Base-by-base conservation (phyloP, 2,113 vertebrate species). In the Anser brachyrhynchus region DNA sequence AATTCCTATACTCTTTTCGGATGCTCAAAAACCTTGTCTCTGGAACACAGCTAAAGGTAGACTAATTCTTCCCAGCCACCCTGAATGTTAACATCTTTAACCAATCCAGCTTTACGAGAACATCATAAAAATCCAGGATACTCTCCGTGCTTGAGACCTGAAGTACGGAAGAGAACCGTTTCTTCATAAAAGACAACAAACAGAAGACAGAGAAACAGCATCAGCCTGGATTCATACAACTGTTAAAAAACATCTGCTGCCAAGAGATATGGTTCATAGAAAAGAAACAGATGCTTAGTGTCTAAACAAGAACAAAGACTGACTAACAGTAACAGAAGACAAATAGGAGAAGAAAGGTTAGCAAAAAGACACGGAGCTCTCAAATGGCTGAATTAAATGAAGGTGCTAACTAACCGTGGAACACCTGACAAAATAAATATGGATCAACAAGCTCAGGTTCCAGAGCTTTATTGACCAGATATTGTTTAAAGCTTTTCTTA, bases 201-300 rank as follows among this genome's bases (percentile, higher is more conserved):
- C 71, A 64, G 67, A 81, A 74, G 66, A 46, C 69, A 76, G 29
- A 75, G 58, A 54, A 92, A 86, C 37, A 90, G 75, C 75, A 96
- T 61, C 55, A 89, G 44, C 25, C 49, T 35, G 43, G 72, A 75
- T 79, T 64, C 58, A 57, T 10, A 55, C 64, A 94, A 91, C 15
- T 29, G 12, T 52, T 90, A 89, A 83, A 77, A 92, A 77, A 54
- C 83, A 81, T 78, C 66, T 93, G 90, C 49, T 84, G 90, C 85
- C 79, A 96, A 79, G 75, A 89, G 71, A 80, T 61, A 76, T 0
- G 22, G 54, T 71, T 70, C 88, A 62, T 55, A 84, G 89, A 78
- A 64, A 44, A 92, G 73, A 88, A 96, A 64, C 86, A 96, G 86
- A 91, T 81, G 77, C 35, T 49, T 3, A 5, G 3, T 73, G 55